phyloP scores from a whole-genome alignment of 2,888 invertebrate genomes.

The Oscheius sp. region DNA sequence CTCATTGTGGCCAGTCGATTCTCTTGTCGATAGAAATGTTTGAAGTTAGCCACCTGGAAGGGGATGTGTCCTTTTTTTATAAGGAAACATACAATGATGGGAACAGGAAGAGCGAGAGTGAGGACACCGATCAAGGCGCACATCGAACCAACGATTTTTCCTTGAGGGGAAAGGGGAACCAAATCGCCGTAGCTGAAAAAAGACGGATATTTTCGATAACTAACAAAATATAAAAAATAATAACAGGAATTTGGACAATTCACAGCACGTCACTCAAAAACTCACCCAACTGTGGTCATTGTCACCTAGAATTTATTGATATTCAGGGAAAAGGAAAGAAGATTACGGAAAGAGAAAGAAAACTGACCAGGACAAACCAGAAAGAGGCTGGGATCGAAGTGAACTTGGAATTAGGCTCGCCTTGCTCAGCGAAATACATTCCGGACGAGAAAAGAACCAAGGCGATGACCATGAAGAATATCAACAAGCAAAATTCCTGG shows the following conservation, averaged over 20 bases:
- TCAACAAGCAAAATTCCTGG: constrained; percentile 75
- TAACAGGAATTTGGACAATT: not conserved
- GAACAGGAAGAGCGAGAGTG: constrained; percentile 76
- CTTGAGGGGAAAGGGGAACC: constrained; percentile 73
- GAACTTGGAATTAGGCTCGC: constrained; percentile 72
- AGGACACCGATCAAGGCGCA: constrained; percentile 76
- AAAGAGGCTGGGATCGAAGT: constrained; percentile 72
- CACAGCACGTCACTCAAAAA: constrained; percentile 7
- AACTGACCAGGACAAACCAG: constrained; percentile 70
- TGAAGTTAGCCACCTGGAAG: constrained; percentile 75
- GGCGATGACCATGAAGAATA: constrained; percentile 76
- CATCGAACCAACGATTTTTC: constrained; percentile 75
- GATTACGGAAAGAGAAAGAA: not conserved
- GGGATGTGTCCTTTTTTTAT: not conserved
- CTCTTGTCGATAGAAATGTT: constrained; percentile 75
- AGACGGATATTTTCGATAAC: not conserved
- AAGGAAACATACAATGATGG: constrained; percentile 73
- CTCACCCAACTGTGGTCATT: constrained; percentile 73
- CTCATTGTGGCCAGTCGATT: constrained; percentile 69
- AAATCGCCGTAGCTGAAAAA: constrained; percentile 73
- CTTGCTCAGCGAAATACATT: constrained; percentile 76
- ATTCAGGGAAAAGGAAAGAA: not conserved
- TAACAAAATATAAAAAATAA: not conserved
- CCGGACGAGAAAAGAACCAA: constrained; percentile 68
- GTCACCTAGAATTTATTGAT: constrained; percentile 64